phyloP scores from a whole-genome alignment of 2,888 invertebrate species.

The Drosophila siamana region DNA sequence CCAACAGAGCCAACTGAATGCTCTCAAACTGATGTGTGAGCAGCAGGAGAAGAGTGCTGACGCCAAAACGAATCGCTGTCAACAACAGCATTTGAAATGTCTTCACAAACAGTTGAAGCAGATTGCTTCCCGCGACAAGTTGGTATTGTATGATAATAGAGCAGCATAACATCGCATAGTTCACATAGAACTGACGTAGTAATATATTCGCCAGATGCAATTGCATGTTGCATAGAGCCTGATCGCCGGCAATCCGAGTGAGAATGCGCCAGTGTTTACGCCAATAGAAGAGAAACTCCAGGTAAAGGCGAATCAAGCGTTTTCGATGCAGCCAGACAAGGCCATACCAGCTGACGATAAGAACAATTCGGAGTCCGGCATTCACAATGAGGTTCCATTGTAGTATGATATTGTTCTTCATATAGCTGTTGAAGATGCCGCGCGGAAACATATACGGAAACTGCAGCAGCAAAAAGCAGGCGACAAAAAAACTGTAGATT shows the following conservation, averaged over 20 bases:
- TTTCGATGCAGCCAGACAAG: conserved; percentile 51
- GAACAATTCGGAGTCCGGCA: not conserved
- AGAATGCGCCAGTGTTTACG: conserved; percentile 14
- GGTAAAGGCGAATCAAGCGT: conserved; percentile 40
- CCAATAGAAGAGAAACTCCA: conserved; percentile 38
- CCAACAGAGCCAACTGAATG: conserved; percentile 48
- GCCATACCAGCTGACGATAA: conserved; percentile 39
- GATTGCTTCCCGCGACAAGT: not conserved
- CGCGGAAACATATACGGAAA: conserved; percentile 23
- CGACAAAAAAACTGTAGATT: conserved; percentile 45
- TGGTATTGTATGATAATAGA: conserved; percentile 48
- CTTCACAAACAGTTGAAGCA: not conserved
- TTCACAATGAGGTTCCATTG: conserved; percentile 30
- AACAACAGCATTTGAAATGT: conserved; percentile 23
- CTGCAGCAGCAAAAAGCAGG: conserved; percentile 24
- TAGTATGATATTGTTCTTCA: conserved; percentile 51
- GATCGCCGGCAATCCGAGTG: conserved; percentile 11
- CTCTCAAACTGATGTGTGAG: conserved; percentile 59
- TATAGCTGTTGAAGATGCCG: conserved; percentile 32
- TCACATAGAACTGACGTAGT: conserved; percentile 26
- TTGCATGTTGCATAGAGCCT: conserved; percentile 37
- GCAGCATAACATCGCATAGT: conserved; percentile 23
- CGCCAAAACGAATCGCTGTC: conserved; percentile 13
- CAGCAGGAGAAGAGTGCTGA: conserved; percentile 50
- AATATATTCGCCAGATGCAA: conserved; percentile 27